phyloP scores from a whole-genome alignment of 2,113 vertebrate species.

The Struthio camelus region DNA sequence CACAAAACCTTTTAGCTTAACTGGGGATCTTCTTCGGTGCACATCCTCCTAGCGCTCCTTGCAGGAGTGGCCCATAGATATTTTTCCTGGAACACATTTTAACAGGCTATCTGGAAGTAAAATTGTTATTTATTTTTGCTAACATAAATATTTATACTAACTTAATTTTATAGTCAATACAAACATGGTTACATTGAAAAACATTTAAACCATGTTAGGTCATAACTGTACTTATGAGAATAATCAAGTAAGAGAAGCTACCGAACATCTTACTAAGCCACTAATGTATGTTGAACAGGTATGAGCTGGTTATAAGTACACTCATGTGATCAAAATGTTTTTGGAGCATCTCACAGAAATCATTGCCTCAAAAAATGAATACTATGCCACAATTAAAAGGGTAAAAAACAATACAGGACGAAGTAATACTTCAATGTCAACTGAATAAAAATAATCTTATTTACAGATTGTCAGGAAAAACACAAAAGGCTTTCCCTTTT shows the following conservation, averaged over 20 bases:
- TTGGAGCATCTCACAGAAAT: background rate
- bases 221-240: background rate
- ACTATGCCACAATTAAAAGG: background rate
- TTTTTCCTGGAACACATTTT: background rate
- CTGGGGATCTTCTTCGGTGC: background rate
- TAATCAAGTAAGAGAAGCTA: background rate
- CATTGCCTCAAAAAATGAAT: background rate
- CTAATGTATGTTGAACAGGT: background rate
- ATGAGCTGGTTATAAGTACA: background rate
- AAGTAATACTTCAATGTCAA: constrained; percentile 19
- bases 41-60: background rate
- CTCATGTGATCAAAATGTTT: background rate
- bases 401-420: background rate
- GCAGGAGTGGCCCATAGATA: background rate
- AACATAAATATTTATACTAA: background rate
- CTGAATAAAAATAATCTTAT: constrained; percentile 51
- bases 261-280: background rate
- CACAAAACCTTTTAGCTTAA: background rate
- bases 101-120: background rate
- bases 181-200: background rate
- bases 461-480: constrained; percentile 54
- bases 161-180: background rate
- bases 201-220: background rate
- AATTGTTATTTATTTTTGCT: background rate
- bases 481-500: background rate